Percentiles rank a stretch among this genome's conserved stretches.
Evolutionary conservation across 2,797 vertebrate species (phyloP).

Genomic region (Hozukius guyotensis): DNA sequence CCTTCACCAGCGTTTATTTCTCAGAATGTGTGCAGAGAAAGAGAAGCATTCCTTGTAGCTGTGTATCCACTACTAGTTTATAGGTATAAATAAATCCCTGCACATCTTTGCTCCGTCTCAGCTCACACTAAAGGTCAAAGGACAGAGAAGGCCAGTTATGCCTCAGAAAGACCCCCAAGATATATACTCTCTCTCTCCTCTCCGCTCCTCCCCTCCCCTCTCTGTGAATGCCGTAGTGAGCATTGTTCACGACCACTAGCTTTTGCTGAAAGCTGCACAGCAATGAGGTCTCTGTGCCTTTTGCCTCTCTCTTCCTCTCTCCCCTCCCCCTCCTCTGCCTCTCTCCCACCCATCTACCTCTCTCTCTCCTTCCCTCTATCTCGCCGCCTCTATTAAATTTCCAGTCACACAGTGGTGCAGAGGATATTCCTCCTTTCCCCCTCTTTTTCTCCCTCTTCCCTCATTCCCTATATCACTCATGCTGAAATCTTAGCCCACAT

Average conservation of each 20-base stretch:
- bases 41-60: neutral
- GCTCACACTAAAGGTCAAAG: slow-evolving; percentile 75
- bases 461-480: slow-evolving; percentile 66
- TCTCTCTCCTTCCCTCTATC: slow-evolving; percentile 58
- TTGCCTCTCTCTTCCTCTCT: slow-evolving; percentile 77
- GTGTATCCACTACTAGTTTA: slow-evolving; percentile 14
- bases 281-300: slow-evolving; percentile 84
- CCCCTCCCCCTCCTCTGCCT: slow-evolving; percentile 59
- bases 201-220: slow-evolving; percentile 50
- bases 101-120: slow-evolving; percentile 54
- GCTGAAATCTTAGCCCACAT: slow-evolving; percentile 73
- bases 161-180: slow-evolving; percentile 73
- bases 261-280: slow-evolving; percentile 80
- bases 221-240: slow-evolving; percentile 76
- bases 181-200: slow-evolving; percentile 42
- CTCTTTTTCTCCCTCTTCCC: slow-evolving; percentile 52
- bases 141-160: slow-evolving; percentile 71
- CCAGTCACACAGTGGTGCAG: slow-evolving; percentile 90
- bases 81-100: slow-evolving; percentile 58
- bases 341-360: slow-evolving; percentile 57
- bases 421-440: slow-evolving; percentile 84
- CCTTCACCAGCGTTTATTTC: neutral
- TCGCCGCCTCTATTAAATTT: slow-evolving; percentile 84
- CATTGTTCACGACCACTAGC: slow-evolving; percentile 79
- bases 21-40: neutral